Evolutionary conservation across 2,797 vertebrate species (phyloP), one percentile per base, ranked within the genome.

Genomic region (Salarias fasciatus): DNA sequence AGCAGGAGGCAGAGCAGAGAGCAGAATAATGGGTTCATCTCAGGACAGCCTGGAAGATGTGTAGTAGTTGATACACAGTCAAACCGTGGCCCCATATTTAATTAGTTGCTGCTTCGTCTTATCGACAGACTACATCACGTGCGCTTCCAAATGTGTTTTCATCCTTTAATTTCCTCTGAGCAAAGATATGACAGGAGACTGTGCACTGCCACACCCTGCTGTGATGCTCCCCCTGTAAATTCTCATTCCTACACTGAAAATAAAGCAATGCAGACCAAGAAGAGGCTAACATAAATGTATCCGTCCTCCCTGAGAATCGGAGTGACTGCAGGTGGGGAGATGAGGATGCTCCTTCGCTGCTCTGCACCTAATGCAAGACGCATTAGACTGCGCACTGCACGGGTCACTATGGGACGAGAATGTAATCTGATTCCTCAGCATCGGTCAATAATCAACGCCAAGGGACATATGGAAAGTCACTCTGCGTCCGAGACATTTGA

Each of bases 371-470:
- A 79, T 73, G 46, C 50, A 72, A 80, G 52, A 75, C 3, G 66
- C 71, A 53, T 49, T 15, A 53, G 45, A 45, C 54, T 43, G 53
- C 52, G 5, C 41, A 31, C 12, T 24, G 72, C 50, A 45, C 66
- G 55, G 64, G 69, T 79, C 70, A 68, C 46, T 44, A 50, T 47
- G 63, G 59, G 35, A 48, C 73, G 29, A 58, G 50, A 72, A 58
- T 63, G 82, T 74, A 85, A 91, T 63, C 59, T 52, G 81, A 90
- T 48, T 63, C 80, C 31, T 50, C 42, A 24, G 46, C 45, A 62
- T 63, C 51, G 45, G 48, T 73, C 61, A 58, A 68, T 83, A 79
- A 85, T 84, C 81, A 73, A 74, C 79, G 47, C 28, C 28, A n/a
- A 44, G 41, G 63, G 54, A 75, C 37, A 33, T 43, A 47, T 59